A percentile compares a stretch with the other conserved stretches of the same genome.
phyloP scores from a whole-genome alignment of 2,888 invertebrate genomes.

The Phyto melanocephala region DNA sequence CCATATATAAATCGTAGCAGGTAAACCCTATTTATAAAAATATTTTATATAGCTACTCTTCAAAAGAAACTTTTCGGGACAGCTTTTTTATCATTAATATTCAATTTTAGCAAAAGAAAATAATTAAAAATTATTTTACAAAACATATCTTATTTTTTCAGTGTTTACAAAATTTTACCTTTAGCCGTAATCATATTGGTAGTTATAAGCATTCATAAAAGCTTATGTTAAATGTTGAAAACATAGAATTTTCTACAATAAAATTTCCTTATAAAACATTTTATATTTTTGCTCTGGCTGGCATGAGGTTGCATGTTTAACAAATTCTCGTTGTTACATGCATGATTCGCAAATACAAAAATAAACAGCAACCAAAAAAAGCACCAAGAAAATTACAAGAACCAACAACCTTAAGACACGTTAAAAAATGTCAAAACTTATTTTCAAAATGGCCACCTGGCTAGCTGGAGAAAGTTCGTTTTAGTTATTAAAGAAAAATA shows the following conservation, averaged over 20 bases:
- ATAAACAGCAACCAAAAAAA: background rate
- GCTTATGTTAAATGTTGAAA: slow-evolving; percentile 30
- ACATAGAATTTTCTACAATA: slow-evolving; percentile 44
- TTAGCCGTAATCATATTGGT: slow-evolving; percentile 17
- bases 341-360: slow-evolving; percentile 7
- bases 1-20: too few species aligned
- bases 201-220: slow-evolving; percentile 36
- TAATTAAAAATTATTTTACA: too few species aligned
- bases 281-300: background rate
- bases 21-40: too few species aligned
- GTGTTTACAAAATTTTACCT: slow-evolving; percentile 9
- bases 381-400: background rate
- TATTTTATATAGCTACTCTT: too few species aligned
- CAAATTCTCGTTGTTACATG: slow-evolving; percentile 34
- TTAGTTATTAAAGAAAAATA: background rate
- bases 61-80: too few species aligned
- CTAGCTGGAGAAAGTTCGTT: background rate
- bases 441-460: slow-evolving; percentile 17
- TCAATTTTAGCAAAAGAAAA: too few species aligned
- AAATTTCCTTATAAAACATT: slow-evolving; percentile 4
- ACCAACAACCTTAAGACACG: slow-evolving; percentile 15
- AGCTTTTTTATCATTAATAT: too few species aligned
- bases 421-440: slow-evolving; percentile 34
- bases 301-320: slow-evolving; percentile 57
- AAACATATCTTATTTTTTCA: too few species aligned